phyloP scores from a whole-genome alignment of 2,888 invertebrate genomes.

The Conops quadrifasciatus region DNA sequence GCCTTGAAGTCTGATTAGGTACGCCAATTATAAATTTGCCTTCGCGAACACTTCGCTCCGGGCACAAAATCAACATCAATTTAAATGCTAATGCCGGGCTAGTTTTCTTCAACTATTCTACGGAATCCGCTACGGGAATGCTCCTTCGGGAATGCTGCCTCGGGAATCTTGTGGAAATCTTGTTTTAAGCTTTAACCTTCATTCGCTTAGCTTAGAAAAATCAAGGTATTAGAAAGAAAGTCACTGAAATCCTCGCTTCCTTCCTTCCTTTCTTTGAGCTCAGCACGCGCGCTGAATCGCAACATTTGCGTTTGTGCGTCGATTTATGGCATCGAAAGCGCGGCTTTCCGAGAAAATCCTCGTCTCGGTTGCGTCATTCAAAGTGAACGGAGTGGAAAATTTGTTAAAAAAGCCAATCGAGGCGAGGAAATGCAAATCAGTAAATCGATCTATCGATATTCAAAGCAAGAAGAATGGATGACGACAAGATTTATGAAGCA shows the following conservation, averaged over 20 bases:
- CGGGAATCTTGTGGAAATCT: no score
- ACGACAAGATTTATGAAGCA: background rate
- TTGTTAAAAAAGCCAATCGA: conserved; percentile 40
- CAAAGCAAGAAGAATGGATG: background rate
- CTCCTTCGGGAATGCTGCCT: no score
- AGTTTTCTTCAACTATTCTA: no score
- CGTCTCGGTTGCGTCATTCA: conserved; percentile 45
- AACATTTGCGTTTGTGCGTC: background rate
- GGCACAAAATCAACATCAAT: conserved; percentile 11
- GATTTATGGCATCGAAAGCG: background rate
- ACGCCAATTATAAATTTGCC: conserved; percentile 9
- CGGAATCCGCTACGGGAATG: no score
- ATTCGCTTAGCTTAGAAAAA: conserved; percentile 16
- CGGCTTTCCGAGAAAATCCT: conserved; percentile 5
- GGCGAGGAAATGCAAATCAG: conserved; percentile 49
- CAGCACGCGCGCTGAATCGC: conserved; percentile 22
- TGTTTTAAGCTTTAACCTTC: no score
- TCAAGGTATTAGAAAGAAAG: conserved; percentile 19
- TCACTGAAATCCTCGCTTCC: conserved; percentile 13
- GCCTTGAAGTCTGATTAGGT: background rate
- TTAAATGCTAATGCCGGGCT: conserved; percentile 8
- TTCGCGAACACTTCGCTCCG: background rate
- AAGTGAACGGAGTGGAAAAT: conserved; percentile 56
- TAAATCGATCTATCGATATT: background rate
- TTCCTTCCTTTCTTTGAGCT: no score